Evolutionary conservation across 1,140 invertebrate species (phyloP).

Genomic region (Ceratitis capitata): DNA sequence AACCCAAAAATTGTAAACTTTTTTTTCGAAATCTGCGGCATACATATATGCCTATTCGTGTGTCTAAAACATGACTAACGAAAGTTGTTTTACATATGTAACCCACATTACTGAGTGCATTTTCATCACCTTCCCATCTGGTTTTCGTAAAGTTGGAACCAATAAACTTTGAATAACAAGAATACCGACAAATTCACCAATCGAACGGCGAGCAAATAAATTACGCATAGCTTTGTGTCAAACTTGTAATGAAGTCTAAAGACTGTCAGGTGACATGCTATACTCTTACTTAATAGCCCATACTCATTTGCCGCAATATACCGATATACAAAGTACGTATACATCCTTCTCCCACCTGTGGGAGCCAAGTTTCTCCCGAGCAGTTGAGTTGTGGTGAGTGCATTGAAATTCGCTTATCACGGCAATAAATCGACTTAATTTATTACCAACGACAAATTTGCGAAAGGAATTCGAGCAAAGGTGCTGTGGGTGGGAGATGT

Average conservation of each 20-base stretch:
- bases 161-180: not conserved
- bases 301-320: too few relatives aligned
- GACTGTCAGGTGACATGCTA: not conserved
- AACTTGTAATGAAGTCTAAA: not conserved
- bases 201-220: slow-evolving; percentile 23
- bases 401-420: slow-evolving; percentile 51
- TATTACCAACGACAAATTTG: slow-evolving; percentile 51
- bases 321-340: not conserved
- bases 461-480: not conserved
- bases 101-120: too few relatives aligned
- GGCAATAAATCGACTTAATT: slow-evolving; percentile 65
- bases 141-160: too few relatives aligned
- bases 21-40: too few relatives aligned
- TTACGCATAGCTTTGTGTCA: slow-evolving; percentile 25
- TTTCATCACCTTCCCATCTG: too few relatives aligned
- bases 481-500: not conserved
- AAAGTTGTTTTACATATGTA: too few relatives aligned
- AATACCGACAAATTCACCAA: not conserved
- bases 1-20: too few relatives aligned
- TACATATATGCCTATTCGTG: too few relatives aligned
- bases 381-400: not conserved
- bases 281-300: too few relatives aligned
- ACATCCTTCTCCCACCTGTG: not conserved
- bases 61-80: too few relatives aligned
- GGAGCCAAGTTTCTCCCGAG: not conserved